These are phyloP conservation scores for Anorthoa munda DNA, from an alignment of 2,888 invertebrate species.

Conservation along the genomic window DNA sequence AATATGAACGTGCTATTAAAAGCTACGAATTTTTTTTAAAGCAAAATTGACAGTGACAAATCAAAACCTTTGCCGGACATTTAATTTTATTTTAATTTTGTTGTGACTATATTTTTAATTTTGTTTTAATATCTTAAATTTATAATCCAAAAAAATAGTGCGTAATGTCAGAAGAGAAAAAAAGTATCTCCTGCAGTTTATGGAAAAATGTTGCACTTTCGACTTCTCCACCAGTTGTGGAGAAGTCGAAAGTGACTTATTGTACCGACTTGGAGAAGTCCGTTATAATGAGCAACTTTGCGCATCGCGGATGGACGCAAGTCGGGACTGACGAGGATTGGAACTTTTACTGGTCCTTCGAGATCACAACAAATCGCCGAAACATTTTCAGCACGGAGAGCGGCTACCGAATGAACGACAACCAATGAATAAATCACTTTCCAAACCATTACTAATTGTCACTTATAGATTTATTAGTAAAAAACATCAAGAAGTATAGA, in stretches of 20 bases:
- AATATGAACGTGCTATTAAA: too few relatives aligned
- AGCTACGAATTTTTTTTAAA: slow-evolving; percentile 77
- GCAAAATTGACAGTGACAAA: slow-evolving; percentile 33
- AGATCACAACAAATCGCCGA: slow-evolving; percentile 95
- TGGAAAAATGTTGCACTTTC: slow-evolving; percentile 66
- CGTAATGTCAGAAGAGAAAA: slow-evolving; percentile 71
- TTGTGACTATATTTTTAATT: slow-evolving; percentile 49
- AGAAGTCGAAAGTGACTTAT: slow-evolving; percentile 80
- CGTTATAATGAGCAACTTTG: slow-evolving; percentile 97
- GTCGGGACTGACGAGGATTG: slow-evolving; percentile 97
- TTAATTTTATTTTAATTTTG: slow-evolving; percentile 35
- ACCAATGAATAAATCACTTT: slow-evolving; percentile 98
- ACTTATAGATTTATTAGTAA: slow-evolving; percentile 98
- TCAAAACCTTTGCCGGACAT: background rate
- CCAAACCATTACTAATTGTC: slow-evolving; percentile 98
- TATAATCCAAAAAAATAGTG: slow-evolving; percentile 43
- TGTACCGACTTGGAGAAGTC: slow-evolving; percentile 98
- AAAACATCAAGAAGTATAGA: slow-evolving; percentile 98
- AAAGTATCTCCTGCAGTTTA: slow-evolving; percentile 68
- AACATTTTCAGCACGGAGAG: slow-evolving; percentile 91
- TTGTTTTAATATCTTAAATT: slow-evolving; percentile 58
- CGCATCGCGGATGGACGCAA: slow-evolving; percentile 97
- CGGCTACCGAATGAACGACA: slow-evolving; percentile 97
- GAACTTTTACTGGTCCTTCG: slow-evolving; percentile 99
- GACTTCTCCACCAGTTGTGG: too few relatives aligned